These are phyloP conservation scores for Cepaea nemoralis DNA, from an alignment of 1,140 invertebrate species.

Conservation along the genomic window DNA sequence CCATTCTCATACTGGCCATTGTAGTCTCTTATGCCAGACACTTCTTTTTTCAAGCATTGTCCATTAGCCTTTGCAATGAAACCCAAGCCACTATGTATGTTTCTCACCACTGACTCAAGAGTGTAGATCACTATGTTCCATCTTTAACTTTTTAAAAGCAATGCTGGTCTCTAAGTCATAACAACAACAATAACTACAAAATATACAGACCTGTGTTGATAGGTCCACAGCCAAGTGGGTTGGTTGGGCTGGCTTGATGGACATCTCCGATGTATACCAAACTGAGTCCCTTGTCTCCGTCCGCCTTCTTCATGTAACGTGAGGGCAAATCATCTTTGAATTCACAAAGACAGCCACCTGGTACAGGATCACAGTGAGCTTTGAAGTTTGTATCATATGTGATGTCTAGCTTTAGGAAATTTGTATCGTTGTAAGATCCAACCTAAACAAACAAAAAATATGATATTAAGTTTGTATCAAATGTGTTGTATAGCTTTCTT, in stretches of 20 bases:
- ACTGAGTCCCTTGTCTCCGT: constrained; percentile 50
- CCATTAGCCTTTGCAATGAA: too few species aligned
- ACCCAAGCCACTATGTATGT: too few species aligned
- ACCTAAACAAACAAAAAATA: too few species aligned
- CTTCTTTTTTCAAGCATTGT: too few species aligned
- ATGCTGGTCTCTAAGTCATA: neutral
- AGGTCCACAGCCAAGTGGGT: constrained; percentile 56
- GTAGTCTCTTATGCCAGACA: too few species aligned
- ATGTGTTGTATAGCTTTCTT: too few species aligned
- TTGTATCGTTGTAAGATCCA: constrained; percentile 69
- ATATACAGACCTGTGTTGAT: constrained; percentile 51
- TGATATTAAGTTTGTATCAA: too few species aligned
- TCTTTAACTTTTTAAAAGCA: too few species aligned
- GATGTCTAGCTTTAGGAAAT: constrained; percentile 66
- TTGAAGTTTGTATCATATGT: constrained; percentile 48
- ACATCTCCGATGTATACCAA: constrained; percentile 64
- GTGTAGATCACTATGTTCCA: too few species aligned
- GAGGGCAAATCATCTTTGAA: constrained; percentile 60
- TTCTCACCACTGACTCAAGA: too few species aligned
- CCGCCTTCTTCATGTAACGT: constrained; percentile 60
- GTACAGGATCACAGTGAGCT: constrained; percentile 37
- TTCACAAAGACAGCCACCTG: constrained; percentile 46
- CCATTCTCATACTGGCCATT: too few species aligned
- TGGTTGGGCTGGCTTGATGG: constrained; percentile 51
- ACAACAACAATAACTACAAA: neutral